Percentiles rank a stretch among this genome's conserved stretches.
These are phyloP conservation scores for Drosophila mimetica DNA, from an alignment of 2,888 invertebrate species.

Conservation along the genomic window DNA sequence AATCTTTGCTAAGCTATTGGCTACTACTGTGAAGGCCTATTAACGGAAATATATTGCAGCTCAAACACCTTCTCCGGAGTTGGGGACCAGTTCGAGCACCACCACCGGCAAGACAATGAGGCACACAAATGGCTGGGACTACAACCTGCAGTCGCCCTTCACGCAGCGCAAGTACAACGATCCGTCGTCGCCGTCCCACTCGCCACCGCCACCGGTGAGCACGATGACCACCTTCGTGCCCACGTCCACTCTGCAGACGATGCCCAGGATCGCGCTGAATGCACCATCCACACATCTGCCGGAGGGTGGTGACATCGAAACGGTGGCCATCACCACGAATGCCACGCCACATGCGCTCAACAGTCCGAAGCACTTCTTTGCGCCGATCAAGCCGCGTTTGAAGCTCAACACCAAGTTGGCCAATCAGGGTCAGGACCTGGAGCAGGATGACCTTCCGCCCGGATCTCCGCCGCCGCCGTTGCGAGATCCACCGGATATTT, in stretches of 20 bases:
- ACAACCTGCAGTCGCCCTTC: constrained; percentile 82
- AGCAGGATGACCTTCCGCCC: constrained; percentile 57
- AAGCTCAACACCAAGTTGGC: constrained; percentile 81
- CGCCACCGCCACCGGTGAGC: constrained; percentile 50
- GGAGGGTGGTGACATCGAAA: constrained; percentile 58
- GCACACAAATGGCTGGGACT: constrained; percentile 84
- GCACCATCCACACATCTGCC: constrained; percentile 35
- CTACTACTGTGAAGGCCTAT: too few relatives aligned
- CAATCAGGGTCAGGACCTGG: constrained; percentile 66
- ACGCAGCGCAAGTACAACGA: constrained; percentile 74
- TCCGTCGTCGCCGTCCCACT: constrained; percentile 64
- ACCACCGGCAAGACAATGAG: constrained; percentile 77
- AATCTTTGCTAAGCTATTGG: too few relatives aligned
- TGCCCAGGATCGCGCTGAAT: constrained; percentile 65
- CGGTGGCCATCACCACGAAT: constrained; percentile 79
- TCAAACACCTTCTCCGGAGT: constrained; percentile 71
- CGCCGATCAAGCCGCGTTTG: constrained; percentile 84
- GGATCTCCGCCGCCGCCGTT: constrained; percentile 63
- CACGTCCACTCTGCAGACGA: constrained; percentile 56
- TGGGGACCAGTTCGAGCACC: constrained; percentile 75
- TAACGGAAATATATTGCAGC: constrained; percentile 22
- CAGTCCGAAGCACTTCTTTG: constrained; percentile 85
- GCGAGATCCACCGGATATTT: constrained; percentile 82
- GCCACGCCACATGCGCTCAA: constrained; percentile 67
- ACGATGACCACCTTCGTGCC: constrained; percentile 79